Evolutionary conservation across 2,888 invertebrate genomes (phyloP), one percentile per base, ranked within the genome.

Genomic region (Sarcophaga rosellei): DNA sequence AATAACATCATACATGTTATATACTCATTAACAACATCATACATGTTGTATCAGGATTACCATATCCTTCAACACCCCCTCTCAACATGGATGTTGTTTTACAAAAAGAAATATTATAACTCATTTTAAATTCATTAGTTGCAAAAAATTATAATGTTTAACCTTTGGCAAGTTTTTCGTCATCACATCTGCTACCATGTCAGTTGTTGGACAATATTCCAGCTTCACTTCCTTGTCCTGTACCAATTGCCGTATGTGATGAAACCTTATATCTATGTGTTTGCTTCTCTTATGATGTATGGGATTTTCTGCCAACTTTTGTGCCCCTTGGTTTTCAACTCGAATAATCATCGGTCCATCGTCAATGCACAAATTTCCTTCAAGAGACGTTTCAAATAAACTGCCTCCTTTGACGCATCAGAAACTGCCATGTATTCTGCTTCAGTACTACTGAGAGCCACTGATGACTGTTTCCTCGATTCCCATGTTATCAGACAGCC

Each of bases 271-370:
- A 53, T 8, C 53, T 53, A 53, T 25, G 25, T 25, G 25, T 25
- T 25, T 25, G 25, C 4, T 25, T 25, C 25, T 25, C 4, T 25
- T 25, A 25, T 25, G 25, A 25, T 25, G 25, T 25, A 25, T 25
- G 25, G 4, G 25, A 25, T 25, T 25, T 25, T 25, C 25, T 3
- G 4, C 25, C 84, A 11, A 88, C 74, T 20, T 83, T 86, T 57
- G 85, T 68, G 86, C 84, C 25, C 82, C 79, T 62, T 82, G 72
- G 47, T 86, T 86, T 20, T 82, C 82, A 15, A 82, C 35, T n/a
- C 47, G 21, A 8, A 80, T 11, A 25, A 70, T 15, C 11, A 70
- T 20, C 12, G 65, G 73, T 62, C 25, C 4, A 25, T 25, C 25
- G 4, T 25, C 25, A 25, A 4, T 25, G 25, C 25, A 25, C 25